Percentiles rank a stretch among this genome's conserved stretches.
Evolutionary conservation across 2,113 vertebrate genomes (phyloP).

Genomic region (Macquaria australasica): DNA sequence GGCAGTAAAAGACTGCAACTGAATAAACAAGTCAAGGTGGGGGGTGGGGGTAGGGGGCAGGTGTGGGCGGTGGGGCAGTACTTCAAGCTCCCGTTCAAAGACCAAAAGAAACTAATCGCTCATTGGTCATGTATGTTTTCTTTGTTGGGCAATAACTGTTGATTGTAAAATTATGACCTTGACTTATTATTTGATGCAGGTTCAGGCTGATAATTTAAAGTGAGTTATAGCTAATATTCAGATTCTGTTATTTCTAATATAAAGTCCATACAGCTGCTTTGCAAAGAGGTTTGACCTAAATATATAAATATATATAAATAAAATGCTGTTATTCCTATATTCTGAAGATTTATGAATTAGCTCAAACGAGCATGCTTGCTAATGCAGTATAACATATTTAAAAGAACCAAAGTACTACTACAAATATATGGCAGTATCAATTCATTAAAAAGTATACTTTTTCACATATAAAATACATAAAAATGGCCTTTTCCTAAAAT

Average conservation of each 20-base stretch:
- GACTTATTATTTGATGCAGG: not conserved
- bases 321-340: not conserved
- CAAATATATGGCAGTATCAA: not conserved
- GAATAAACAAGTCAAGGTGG: constrained; percentile 86
- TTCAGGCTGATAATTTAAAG: not conserved
- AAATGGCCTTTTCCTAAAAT: not conserved
- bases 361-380: no score
- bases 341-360: not conserved
- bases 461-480: no score
- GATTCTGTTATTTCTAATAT: not conserved
- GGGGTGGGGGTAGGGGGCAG: not conserved
- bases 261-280: no score
- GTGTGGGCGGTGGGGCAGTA: not conserved
- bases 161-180: not conserved
- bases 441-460: not conserved
- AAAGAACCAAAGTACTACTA: no score
- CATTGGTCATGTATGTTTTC: not conserved
- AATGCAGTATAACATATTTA: no score
- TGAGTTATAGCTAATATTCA: not conserved
- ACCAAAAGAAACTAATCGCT: constrained; percentile 18
- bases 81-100: constrained; percentile 37
- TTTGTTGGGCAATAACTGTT: constrained; percentile 5
- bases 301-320: no score
- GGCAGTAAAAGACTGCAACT: constrained; percentile 83
- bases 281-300: not conserved